Evolutionary conservation across 2,113 vertebrate species (phyloP).

Genomic region (Polypterus bichir): DNA sequence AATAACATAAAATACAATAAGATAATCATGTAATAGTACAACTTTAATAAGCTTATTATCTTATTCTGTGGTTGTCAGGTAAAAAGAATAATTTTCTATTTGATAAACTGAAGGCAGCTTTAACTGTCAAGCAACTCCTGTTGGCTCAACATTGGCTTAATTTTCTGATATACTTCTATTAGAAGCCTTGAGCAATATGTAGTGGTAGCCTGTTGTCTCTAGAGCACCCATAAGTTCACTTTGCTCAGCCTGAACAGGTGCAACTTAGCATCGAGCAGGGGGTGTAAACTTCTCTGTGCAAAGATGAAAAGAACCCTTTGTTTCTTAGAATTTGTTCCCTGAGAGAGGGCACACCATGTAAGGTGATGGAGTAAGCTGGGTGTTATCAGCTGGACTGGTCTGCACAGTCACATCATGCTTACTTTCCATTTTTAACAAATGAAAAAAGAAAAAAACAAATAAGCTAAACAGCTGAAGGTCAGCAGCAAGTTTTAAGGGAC

Average conservation of each 20-base stretch:
- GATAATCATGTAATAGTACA: no score
- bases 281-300: constrained; percentile 23
- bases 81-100: no score
- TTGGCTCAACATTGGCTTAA: no score
- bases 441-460: neutral
- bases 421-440: neutral
- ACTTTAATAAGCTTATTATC: no score
- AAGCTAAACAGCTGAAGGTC: constrained; percentile 5
- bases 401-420: constrained; percentile 3
- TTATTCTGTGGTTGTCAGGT: no score
- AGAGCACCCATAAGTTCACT: no score
- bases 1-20: no score
- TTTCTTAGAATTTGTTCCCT: constrained; percentile 27
- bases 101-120: no score
- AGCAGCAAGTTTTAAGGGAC: neutral
- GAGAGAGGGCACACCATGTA: constrained; percentile 24
- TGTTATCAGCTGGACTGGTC: constrained; percentile 26
- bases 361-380: constrained; percentile 12
- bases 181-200: no score
- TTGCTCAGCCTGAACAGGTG: constrained; percentile 39
- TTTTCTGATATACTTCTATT: no score
- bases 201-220: no score
- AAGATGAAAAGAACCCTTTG: constrained; percentile 42
- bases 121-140: no score
- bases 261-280: constrained; percentile 16